Percentiles rank a stretch among this genome's conserved stretches.
Evolutionary conservation across 2,797 vertebrate species (phyloP).

Genomic region (Momotus momota): DNA sequence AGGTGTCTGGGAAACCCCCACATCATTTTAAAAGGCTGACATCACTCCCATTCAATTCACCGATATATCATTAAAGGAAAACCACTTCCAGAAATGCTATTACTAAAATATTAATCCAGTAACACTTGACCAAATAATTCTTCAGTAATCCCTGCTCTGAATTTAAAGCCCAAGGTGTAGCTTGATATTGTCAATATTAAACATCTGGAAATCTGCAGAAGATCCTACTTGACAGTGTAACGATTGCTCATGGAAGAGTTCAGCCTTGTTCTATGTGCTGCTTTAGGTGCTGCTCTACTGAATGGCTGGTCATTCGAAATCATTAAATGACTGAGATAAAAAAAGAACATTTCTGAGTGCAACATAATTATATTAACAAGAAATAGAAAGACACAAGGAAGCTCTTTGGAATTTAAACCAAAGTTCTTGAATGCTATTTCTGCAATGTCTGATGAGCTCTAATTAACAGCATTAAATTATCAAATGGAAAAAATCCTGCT

Average conservation of each 20-base stretch:
- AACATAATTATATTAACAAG: slow-evolving; percentile 47
- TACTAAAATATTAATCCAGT: neutral
- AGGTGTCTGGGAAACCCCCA: neutral
- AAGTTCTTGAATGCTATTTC: slow-evolving; percentile 40
- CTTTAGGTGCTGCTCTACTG: neutral
- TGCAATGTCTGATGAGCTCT: slow-evolving; percentile 49
- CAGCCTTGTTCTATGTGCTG: neutral
- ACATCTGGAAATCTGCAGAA: neutral
- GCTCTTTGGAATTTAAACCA: slow-evolving; percentile 38
- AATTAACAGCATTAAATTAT: slow-evolving; percentile 61
- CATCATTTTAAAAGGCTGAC: neutral
- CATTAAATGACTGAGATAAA: slow-evolving; percentile 20
- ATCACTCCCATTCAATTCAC: neutral
- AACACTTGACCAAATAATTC: neutral
- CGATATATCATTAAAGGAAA: neutral
- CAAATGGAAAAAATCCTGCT: slow-evolving; percentile 44
- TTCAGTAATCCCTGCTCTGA: neutral
- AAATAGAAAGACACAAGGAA: slow-evolving; percentile 41
- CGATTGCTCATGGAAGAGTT: neutral
- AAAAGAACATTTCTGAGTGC: neutral
- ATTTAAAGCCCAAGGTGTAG: neutral
- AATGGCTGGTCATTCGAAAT: slow-evolving; percentile 17
- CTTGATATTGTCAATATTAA: neutral
- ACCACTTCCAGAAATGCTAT: neutral
- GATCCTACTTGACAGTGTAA: neutral